Conservation (phyloP, 2,797 vertebrate species). For the Sylvia borin region DNA sequence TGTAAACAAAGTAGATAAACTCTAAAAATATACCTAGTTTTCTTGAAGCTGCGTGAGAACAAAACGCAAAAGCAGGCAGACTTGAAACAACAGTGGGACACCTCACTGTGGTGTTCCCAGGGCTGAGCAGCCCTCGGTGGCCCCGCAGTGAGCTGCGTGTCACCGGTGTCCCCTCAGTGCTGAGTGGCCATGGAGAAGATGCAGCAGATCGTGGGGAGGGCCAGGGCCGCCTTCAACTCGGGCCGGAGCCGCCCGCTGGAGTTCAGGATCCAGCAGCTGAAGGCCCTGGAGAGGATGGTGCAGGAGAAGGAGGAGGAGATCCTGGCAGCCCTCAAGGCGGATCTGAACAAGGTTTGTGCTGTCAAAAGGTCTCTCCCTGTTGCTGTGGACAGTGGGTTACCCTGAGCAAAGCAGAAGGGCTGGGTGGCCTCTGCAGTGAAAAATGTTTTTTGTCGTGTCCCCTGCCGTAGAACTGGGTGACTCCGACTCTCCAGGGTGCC, state of each 20-base stretch:
- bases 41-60: too few species aligned
- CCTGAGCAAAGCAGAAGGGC: rapidly evolving
- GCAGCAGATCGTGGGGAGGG: constrained; percentile 70
- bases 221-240: constrained; percentile 80
- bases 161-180: neutral
- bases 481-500: neutral
- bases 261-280: constrained; percentile 89
- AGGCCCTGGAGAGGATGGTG: constrained; percentile 83
- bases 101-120: neutral
- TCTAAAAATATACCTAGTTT: too few species aligned
- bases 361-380: neutral
- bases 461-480: rapidly evolving
- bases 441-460: rapidly evolving
- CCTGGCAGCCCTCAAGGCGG: constrained; percentile 78
- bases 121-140: neutral
- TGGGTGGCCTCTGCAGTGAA: neutral
- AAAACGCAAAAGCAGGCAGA: too few species aligned
- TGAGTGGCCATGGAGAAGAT: constrained; percentile 75
- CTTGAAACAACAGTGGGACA: too few species aligned
- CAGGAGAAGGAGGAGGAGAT: constrained; percentile 82
- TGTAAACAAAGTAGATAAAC: too few species aligned
- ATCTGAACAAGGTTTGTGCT: constrained; percentile 83
- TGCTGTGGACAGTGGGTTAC: rapidly evolving
- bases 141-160: neutral
- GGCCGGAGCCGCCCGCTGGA: constrained; percentile 82